Evolutionary conservation across 2,888 invertebrate genomes (phyloP).

Genomic region (Eupithecia abbreviata): DNA sequence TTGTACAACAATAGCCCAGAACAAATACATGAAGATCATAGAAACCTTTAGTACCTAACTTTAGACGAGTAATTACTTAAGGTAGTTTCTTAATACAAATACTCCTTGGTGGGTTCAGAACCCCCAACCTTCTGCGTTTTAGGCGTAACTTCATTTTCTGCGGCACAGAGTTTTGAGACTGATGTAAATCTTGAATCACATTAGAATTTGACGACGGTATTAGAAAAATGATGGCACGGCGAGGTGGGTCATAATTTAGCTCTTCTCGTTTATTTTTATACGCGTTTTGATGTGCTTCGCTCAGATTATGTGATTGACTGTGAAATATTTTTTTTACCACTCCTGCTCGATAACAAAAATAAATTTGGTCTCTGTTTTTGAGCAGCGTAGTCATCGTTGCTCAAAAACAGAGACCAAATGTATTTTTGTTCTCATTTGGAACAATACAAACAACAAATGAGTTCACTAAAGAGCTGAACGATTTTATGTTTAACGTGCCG

Average conservation of each 20-base stretch:
- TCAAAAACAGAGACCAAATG: not conserved
- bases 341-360: not conserved
- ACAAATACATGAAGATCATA: too few relatives aligned
- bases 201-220: conserved; percentile 31
- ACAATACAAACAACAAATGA: not conserved
- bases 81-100: not conserved
- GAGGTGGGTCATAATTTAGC: conserved; percentile 30
- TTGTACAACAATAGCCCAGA: too few relatives aligned
- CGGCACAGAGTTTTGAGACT: not conserved
- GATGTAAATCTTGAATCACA: conserved; percentile 13
- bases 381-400: too few relatives aligned
- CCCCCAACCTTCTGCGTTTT: not conserved
- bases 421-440: not conserved
- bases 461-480: not conserved
- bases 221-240: conserved; percentile 31
- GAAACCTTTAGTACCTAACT: too few relatives aligned
- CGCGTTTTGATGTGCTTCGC: conserved; percentile 28
- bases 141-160: not conserved
- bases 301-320: conserved; percentile 20
- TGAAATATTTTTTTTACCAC: not conserved
- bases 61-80: too few relatives aligned
- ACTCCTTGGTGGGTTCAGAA: not conserved
- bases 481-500: not conserved
- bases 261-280: conserved; percentile 34
- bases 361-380: too few relatives aligned